Evolutionary conservation across 1,140 invertebrate genomes (phyloP).

Genomic region (Zaprionus lachaisei): DNA sequence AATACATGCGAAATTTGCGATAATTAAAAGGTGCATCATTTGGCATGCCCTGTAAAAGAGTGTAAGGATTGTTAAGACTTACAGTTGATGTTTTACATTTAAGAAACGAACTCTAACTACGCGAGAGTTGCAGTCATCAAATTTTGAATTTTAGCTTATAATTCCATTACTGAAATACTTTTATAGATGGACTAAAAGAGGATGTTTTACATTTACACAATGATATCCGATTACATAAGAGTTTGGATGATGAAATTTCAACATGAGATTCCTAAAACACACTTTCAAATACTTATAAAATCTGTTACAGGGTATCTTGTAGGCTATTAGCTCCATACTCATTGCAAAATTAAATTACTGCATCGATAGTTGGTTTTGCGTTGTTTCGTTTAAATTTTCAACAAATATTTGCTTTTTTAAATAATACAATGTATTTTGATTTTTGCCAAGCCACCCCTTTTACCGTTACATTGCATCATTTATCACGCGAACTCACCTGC

Average conservation of each 20-base stretch:
- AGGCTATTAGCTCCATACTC: neutral
- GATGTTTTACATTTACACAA: too few relatives aligned
- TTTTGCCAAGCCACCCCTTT: constrained; percentile 6
- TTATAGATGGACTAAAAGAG: neutral
- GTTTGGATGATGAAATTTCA: too few relatives aligned
- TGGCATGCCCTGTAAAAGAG: constrained; percentile 8
- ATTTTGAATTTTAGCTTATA: neutral
- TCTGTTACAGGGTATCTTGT: neutral
- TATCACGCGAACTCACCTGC: constrained; percentile 57
- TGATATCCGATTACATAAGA: too few relatives aligned
- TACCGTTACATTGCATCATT: constrained; percentile 20
- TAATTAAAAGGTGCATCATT: constrained; percentile 68
- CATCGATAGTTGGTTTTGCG: constrained; percentile 10
- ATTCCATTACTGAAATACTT: neutral
- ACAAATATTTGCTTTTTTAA: constrained; percentile 57
- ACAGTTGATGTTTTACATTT: neutral
- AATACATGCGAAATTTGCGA: constrained; percentile 46
- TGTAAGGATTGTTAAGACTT: constrained; percentile 6
- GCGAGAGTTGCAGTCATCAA: neutral
- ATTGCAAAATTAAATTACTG: constrained; percentile 32
- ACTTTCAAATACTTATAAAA: neutral
- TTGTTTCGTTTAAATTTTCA: constrained; percentile 55
- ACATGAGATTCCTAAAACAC: too few relatives aligned
- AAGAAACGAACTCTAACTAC: neutral
- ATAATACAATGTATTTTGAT: constrained; percentile 4